Percentiles rank a stretch among this genome's conserved stretches.
Evolutionary conservation across 1,140 invertebrate species (phyloP).

Genomic region (Trinorchestia longiramus): DNA sequence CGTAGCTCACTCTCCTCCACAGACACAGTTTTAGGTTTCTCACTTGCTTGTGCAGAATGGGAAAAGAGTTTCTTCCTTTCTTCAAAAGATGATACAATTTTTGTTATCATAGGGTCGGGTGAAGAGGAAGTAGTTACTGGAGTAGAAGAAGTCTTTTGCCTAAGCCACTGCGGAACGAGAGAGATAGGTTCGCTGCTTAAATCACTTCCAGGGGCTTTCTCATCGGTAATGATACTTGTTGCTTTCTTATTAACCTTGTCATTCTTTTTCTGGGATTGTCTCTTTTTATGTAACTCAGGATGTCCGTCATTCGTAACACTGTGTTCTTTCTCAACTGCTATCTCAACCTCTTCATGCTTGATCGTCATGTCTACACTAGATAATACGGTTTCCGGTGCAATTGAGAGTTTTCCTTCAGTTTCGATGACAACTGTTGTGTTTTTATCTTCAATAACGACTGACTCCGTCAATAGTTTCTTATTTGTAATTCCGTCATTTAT

Average conservation of each 20-base stretch:
- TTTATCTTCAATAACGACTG: background rate
- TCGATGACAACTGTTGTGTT: background rate
- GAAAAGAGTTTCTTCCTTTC: slow-evolving; percentile 60
- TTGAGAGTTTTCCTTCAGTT: background rate
- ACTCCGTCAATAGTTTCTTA: background rate
- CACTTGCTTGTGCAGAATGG: background rate
- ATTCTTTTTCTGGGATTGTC: background rate
- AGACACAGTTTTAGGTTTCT: background rate
- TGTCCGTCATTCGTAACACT: background rate
- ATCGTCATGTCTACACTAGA: background rate
- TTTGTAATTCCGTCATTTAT: background rate
- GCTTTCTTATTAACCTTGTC: background rate
- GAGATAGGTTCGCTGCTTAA: slow-evolving; percentile 59
- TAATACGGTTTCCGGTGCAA: background rate
- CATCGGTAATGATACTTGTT: background rate
- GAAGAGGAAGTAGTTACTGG: slow-evolving; percentile 59
- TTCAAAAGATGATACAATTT: slow-evolving; percentile 58
- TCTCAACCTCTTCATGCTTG: background rate
- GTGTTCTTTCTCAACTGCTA: background rate
- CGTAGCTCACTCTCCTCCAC: background rate
- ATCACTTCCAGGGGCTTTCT: background rate
- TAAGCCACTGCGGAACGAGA: slow-evolving; percentile 67
- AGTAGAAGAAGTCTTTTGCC: slow-evolving; percentile 61
- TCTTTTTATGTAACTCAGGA: background rate
- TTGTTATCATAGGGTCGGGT: slow-evolving; percentile 49